phyloP scores from a whole-genome alignment of 2,797 vertebrate genomes.

The Myotis findleyi region DNA sequence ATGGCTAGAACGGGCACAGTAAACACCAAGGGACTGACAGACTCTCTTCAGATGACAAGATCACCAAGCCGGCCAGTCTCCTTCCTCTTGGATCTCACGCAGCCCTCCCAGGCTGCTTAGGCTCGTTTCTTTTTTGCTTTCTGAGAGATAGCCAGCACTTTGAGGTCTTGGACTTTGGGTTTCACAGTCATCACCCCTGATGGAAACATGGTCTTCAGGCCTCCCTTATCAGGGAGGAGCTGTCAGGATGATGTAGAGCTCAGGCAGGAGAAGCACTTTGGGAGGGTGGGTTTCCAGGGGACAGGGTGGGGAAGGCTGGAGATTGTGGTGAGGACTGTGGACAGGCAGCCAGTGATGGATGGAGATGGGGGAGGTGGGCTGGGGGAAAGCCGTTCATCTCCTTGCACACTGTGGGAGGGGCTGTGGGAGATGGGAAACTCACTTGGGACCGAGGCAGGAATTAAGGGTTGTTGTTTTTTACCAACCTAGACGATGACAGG shows the following conservation, averaged over 20 bases:
- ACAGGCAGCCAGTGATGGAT: neutral
- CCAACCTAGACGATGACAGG: neutral
- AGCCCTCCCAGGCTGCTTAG: neutral
- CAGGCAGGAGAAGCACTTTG: neutral
- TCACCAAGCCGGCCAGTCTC: accelerated
- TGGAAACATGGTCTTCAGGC: neutral
- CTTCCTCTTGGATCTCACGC: neutral
- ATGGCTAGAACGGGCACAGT: neutral
- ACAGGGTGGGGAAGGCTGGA: neutral
- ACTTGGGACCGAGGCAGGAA: neutral
- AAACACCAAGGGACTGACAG: neutral
- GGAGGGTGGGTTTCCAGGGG: neutral
- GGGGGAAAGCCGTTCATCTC: constrained; percentile 15
- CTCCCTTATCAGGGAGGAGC: constrained; percentile 13
- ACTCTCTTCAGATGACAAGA: neutral
- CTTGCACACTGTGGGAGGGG: neutral
- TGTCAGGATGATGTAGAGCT: constrained; percentile 46
- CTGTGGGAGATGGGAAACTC: neutral
- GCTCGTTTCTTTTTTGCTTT: neutral
- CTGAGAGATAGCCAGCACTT: neutral
- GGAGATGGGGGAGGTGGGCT: neutral
- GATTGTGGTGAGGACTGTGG: neutral
- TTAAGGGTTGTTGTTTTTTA: neutral
- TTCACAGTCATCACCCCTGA: neutral
- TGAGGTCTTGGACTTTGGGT: neutral